Evolutionary conservation across 30 jellyfish, hydroid and myxozoan species (phyloP).

Genomic region (Sanderia malayensis): DNA sequence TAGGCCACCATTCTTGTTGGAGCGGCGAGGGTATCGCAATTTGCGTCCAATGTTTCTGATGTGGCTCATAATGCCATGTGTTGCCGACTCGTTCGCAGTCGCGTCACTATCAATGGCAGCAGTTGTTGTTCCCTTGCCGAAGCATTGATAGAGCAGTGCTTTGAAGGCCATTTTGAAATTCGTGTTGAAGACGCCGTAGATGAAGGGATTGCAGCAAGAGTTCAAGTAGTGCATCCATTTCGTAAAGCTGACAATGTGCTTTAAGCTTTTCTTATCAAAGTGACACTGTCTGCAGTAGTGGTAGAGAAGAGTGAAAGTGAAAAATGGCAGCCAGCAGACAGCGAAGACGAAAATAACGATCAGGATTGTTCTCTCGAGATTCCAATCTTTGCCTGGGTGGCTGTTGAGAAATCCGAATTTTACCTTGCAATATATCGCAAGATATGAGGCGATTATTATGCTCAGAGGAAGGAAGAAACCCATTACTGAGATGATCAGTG

Average conservation of each 20-base stretch:
- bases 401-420: constrained; percentile 26
- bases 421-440: constrained; percentile 42
- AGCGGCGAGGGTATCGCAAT: constrained; percentile 13
- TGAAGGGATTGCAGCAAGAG: constrained; percentile 85
- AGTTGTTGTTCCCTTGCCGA: neutral
- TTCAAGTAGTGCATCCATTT: constrained; percentile 81
- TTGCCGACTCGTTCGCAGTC: neutral
- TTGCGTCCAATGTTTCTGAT: constrained; percentile 33
- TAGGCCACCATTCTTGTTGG: constrained; percentile 3
- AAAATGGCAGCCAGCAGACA: constrained; percentile 82
- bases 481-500: constrained; percentile 35
- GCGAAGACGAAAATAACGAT: constrained; percentile 65
- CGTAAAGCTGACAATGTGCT: constrained; percentile 42
- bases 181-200: constrained; percentile 76
- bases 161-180: constrained; percentile 75
- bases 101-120: constrained; percentile 4
- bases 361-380: constrained; percentile 66
- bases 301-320: constrained; percentile 37
- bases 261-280: constrained; percentile 15
- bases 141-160: constrained; percentile 48
- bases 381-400: constrained; percentile 58
- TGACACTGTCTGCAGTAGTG: constrained; percentile 63
- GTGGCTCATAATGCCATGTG: constrained; percentile 23
- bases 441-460: constrained; percentile 51
- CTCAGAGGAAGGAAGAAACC: constrained; percentile 76